A percentile compares a stretch with the other conserved stretches of the same genome.
phyloP scores from a whole-genome alignment of 2,113 vertebrate species.

The Clarias gariepinus region DNA sequence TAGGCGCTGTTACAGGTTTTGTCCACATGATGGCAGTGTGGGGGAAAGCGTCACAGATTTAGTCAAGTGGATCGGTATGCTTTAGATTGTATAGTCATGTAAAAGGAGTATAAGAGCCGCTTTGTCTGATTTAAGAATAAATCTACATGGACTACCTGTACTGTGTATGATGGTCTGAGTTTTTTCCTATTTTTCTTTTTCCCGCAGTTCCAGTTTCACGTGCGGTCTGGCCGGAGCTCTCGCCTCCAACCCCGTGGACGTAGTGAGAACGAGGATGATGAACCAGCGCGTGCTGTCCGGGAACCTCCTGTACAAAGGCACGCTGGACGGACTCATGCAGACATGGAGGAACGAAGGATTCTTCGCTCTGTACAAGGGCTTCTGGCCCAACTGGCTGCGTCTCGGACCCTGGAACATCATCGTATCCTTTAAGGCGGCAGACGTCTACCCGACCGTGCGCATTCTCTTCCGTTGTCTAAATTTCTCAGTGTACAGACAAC shows the following conservation, averaged over 20 bases:
- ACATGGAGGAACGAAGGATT: conserved; percentile 95
- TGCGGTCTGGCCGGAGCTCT: conserved; percentile 79
- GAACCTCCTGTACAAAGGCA: conserved; percentile 75
- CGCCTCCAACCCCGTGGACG: conserved; percentile 80
- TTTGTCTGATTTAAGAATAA: too few species aligned
- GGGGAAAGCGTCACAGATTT: too few species aligned
- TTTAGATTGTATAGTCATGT: too few species aligned
- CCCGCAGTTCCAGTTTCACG: conserved; percentile 75
- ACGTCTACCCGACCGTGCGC: too few species aligned
- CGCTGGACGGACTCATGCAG: conserved; percentile 80
- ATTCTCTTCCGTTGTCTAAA: too few species aligned
- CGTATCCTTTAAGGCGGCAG: conserved; percentile 82
- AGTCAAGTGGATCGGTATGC: too few species aligned
- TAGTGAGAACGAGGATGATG: conserved; percentile 81
- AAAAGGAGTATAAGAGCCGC: too few species aligned
- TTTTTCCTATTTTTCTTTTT: fast-evolving
- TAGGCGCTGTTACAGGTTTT: too few species aligned
- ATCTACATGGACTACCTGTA: too few species aligned
- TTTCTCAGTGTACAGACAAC: too few species aligned
- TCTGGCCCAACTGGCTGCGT: conserved; percentile 98
- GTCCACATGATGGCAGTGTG: too few species aligned
- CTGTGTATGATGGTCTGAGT: too few species aligned
- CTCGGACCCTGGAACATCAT: conserved; percentile 98
- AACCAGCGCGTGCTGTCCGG: conserved; percentile 77
- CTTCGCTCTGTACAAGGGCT: conserved; percentile 96